Conservation (phyloP, 2,113 vertebrate genomes). For the Vidua macroura region DNA sequence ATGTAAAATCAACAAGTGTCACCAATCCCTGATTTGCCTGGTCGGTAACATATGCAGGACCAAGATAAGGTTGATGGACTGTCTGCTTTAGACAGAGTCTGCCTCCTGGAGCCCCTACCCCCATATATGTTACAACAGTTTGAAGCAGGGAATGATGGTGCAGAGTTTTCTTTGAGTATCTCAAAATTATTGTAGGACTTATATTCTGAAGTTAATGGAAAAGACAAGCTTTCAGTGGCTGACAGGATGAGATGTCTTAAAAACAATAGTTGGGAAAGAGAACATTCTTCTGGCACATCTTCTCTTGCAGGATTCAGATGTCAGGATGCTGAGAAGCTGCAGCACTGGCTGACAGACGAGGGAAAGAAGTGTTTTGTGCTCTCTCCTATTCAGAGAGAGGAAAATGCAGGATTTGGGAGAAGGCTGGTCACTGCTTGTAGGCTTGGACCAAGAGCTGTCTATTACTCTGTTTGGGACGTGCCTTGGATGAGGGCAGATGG, state of each 20-base stretch:
- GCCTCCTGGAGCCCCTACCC: not conserved
- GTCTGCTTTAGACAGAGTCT: not conserved
- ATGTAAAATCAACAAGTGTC: not conserved
- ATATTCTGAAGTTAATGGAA: not conserved
- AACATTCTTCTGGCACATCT: not conserved
- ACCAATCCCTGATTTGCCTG: not conserved
- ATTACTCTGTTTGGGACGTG: not conserved
- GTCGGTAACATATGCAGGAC: not conserved
- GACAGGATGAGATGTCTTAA: conserved; percentile 3
- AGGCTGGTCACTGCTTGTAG: not conserved
- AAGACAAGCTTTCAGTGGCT: not conserved
- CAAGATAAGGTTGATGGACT: not conserved
- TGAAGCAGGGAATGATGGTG: not conserved
- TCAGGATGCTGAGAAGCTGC: not conserved
- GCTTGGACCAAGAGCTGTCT: not conserved
- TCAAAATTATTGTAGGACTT: not conserved
- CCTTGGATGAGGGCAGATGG: not conserved
- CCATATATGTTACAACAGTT: not conserved
- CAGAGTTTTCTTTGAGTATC: not conserved
- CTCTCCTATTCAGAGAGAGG: not conserved
- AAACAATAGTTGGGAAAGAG: not conserved
- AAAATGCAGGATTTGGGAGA: not conserved
- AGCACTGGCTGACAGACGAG: not conserved
- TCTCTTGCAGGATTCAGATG: not conserved
- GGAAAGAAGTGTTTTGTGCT: not conserved